Percentiles rank a stretch among this genome's conserved stretches.
Evolutionary conservation across 2,888 invertebrate genomes (phyloP).

Genomic region (Balanococcus diminutus): DNA sequence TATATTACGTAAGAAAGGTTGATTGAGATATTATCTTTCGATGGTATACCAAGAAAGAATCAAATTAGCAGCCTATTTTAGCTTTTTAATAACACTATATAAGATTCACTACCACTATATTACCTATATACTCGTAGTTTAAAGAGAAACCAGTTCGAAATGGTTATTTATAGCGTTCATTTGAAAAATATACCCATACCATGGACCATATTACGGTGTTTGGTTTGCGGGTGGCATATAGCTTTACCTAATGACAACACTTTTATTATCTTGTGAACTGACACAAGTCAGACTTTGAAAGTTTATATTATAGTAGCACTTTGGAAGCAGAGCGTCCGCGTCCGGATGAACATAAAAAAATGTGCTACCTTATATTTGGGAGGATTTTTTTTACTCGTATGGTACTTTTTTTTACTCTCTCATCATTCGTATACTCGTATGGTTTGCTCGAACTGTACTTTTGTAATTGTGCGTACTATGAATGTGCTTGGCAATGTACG

Average conservation of each 20-base stretch:
- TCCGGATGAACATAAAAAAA: background rate
- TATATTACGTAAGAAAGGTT: background rate
- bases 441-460: too few species aligned
- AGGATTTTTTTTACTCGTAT: background rate
- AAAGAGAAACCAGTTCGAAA: conserved; percentile 21
- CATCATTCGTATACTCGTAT: too few species aligned
- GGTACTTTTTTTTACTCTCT: too few species aligned
- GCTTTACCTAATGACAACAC: conserved; percentile 33
- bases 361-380: background rate
- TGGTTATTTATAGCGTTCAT: conserved; percentile 24
- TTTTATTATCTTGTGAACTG: conserved; percentile 40
- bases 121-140: too few species aligned
- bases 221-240: conserved; percentile 32
- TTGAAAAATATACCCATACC: background rate
- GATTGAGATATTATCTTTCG: background rate
- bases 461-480: background rate
- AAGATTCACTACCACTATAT: background rate
- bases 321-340: background rate
- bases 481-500: background rate
- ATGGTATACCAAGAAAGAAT: background rate
- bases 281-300: conserved; percentile 25
- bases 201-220: background rate
- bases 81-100: background rate
- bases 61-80: conserved; percentile 23
- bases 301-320: background rate